Conservation (phyloP, 2,797 vertebrate species). For the Todus mexicanus region DNA sequence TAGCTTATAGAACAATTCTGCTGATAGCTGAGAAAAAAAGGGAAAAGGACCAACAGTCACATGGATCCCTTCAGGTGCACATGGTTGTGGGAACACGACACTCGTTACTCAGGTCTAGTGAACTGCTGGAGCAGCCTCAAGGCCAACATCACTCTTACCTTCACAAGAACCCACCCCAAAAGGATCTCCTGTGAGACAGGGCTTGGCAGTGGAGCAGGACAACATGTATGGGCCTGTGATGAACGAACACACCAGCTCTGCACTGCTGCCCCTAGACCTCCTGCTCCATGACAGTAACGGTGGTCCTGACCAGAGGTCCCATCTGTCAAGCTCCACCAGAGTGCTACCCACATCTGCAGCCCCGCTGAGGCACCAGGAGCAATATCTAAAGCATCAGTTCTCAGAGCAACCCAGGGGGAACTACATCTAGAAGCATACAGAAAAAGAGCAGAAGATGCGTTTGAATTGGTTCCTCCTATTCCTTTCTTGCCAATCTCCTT, state of each 20-base stretch:
- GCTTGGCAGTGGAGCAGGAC: background rate
- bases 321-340: background rate
- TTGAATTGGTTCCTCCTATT: slow-evolving; percentile 10
- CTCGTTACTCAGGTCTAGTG: background rate
- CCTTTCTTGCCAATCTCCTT: background rate
- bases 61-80: background rate
- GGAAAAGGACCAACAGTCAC: background rate
- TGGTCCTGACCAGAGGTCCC: background rate
- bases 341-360: background rate
- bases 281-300: background rate
- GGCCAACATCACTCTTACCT: background rate
- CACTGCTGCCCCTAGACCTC: background rate
- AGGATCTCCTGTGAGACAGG: background rate
- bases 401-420: background rate
- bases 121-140: background rate
- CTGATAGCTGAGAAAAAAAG: background rate
- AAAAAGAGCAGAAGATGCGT: background rate
- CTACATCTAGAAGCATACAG: background rate
- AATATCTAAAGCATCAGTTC: background rate
- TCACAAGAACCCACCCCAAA: background rate
- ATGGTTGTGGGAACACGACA: background rate
- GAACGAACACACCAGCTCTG: background rate
- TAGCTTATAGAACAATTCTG: background rate
- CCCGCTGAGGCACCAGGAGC: background rate
- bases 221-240: accelerated